Conservation (phyloP, 2,888 invertebrate species). For the Hypomecis atomaria region DNA sequence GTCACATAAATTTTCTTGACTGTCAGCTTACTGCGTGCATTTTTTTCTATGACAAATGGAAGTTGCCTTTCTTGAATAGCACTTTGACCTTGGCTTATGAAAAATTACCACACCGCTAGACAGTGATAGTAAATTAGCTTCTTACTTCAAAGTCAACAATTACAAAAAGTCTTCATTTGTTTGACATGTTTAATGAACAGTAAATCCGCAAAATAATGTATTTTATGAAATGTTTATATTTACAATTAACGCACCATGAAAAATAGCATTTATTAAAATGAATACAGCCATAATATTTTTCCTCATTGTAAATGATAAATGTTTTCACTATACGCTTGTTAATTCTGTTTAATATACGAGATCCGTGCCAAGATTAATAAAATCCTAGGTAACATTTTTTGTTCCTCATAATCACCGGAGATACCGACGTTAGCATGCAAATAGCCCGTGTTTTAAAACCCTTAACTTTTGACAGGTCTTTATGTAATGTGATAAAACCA, state of each 20-base stretch:
- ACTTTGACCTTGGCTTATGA: constrained; percentile 26
- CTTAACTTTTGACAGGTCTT: constrained; percentile 25
- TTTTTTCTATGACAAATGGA: constrained; percentile 36
- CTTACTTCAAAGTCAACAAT: constrained; percentile 16
- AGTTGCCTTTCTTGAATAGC: constrained; percentile 29
- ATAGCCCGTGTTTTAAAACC: constrained; percentile 28
- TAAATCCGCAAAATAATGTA: constrained; percentile 1
- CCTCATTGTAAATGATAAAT: constrained; percentile 61
- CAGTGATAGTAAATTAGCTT: constrained; percentile 12
- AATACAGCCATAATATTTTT: constrained; percentile 44
- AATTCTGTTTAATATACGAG: constrained; percentile 58
- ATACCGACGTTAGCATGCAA: constrained; percentile 23
- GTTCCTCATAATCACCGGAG: constrained; percentile 31
- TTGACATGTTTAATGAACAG: constrained; percentile 11
- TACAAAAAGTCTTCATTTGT: background rate
- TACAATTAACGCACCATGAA: constrained; percentile 9
- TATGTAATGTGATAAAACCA: constrained; percentile 21
- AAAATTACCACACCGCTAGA: constrained; percentile 20
- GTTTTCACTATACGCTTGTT: constrained; percentile 60
- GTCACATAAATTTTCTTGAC: constrained; percentile 28
- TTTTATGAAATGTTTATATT: constrained; percentile 9
- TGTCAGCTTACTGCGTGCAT: constrained; percentile 31
- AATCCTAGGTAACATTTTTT: constrained; percentile 36
- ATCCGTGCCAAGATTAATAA: constrained; percentile 64
- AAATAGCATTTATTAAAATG: constrained; percentile 30